Base-by-base conservation (phyloP, 2,113 vertebrate species). In the Thamnophis sirtalis region DNA sequence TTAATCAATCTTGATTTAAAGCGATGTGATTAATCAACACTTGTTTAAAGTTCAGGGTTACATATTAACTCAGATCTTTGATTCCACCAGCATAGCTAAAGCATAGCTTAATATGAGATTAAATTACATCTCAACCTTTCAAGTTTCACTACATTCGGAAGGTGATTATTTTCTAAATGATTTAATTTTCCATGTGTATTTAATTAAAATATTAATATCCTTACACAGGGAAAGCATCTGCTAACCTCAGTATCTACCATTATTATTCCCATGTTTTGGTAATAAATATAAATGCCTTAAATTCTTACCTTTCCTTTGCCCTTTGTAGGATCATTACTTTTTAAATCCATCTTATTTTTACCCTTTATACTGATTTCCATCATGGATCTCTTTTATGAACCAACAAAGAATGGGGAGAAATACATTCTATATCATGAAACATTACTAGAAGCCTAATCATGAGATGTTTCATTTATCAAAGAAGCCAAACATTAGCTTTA, bases 401-500 rank as follows among this genome's bases (percentile, higher is more conserved):
- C 95, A 96, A 94, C 92, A 91, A 93, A 95, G 92, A 85, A 68
- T 86, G 50, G 84, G 94, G 93, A 13, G 54, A 90, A 93, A 90
- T 92, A 93, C 63, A 68, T 94, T 60, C 93, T 84, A 43, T 11
- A 4, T 95, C 95, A 93, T 88, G 94, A 94, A 95, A 94, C 93
- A 94, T 94, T 93, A 93, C 93, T 89, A 93, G 93, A 92, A 96
- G 93, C 93, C 93, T 90, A 93, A 85, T 93, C 87, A 2, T 91
- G 90, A 95, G 93, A 92, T 84, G 93, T 96, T 94, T 95, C 93
- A 94, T 92, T 96, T 89, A 90, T 93, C 94, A 95, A 96, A 96
- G 95, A 94, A 95, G 94, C n/a, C 0, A 94, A 95, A 96, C 94
- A 96, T 95, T 96, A 97, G 92, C 92, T 94, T 94, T 97, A 94